Evolutionary conservation across 2,888 invertebrate genomes (phyloP), one percentile per base, ranked within the genome.

Genomic region (Drosophila villosipedis): DNA sequence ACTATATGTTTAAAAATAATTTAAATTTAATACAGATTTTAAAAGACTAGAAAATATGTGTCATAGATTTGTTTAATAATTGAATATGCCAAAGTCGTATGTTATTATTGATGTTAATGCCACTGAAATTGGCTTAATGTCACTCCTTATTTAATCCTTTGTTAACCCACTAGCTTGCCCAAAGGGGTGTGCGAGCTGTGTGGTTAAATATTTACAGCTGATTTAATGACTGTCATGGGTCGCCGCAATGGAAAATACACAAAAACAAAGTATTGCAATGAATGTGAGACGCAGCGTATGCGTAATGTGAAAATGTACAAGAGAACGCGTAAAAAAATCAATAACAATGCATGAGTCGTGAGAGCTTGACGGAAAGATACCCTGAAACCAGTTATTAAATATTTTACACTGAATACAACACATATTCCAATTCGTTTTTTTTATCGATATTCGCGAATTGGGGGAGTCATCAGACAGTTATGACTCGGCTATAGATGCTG

Each of bases 191-290:
- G 9, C 7, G 53, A 49, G n/a, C 39, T 72, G 67, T 77, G 74
- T 68, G 73, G 70, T 83, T 68, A 69, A 55, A 33, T 30, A 30
- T 53, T 68, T 52, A 54, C 47, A 59, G 65, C 61, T 69, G 66
- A 75, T 74, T 60, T 60, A 72, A 72, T 64, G 67, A 12, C 47
- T 58, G 59, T 59, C 39, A 28, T 28, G 76, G 49, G 62, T 54
- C 52, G 50, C 30, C 33, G 28, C 16, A 35, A 55, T 25, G 25
- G 22, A 31, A 52, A 22, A 14, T 57, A 50, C 30, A 6, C 1
- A 47, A 53, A 33, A 33, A 19, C n/a, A 19, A 41, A 59, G 43
- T 35, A 43, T 12, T 52, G 35, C 30, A 59, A 39, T 39, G n/a
- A 55, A 33, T 31, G 37, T 39, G 22, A 16, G 22, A 49, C 43